phyloP scores from a whole-genome alignment of 2,113 vertebrate genomes.

The Cyprinus carpio region DNA sequence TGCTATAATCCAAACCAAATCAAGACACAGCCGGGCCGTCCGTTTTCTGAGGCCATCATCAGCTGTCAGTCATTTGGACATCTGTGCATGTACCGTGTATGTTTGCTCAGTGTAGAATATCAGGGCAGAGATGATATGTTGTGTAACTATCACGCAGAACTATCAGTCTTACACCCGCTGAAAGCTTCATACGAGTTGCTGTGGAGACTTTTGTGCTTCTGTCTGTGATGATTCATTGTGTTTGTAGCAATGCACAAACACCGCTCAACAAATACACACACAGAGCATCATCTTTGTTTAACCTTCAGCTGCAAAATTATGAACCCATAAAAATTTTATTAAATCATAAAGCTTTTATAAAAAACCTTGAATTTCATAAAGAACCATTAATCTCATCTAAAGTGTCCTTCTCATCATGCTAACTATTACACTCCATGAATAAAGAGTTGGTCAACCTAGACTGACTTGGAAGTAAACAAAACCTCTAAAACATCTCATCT shows the following conservation, averaged over 20 bases:
- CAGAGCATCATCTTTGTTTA: slow-evolving; percentile 22
- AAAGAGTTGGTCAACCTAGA: too few species aligned
- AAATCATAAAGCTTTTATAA: too few species aligned
- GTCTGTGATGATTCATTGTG: slow-evolving; percentile 32
- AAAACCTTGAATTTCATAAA: too few species aligned
- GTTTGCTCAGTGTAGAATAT: slow-evolving; percentile 52
- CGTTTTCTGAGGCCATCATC: slow-evolving; percentile 32
- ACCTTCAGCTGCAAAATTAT: slow-evolving; percentile 31
- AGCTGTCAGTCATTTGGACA: slow-evolving; percentile 48
- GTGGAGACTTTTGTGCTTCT: slow-evolving; percentile 69
- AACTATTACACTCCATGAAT: too few species aligned
- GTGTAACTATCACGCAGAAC: slow-evolving; percentile 43
- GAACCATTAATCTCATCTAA: too few species aligned
- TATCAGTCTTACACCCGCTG: slow-evolving; percentile 57
- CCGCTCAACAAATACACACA: slow-evolving; percentile 6
- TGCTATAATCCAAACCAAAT: slow-evolving; percentile 5
- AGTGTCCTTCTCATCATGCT: too few species aligned
- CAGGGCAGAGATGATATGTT: slow-evolving; percentile 47
- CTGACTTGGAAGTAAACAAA: too few species aligned
- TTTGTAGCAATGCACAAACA: slow-evolving; percentile 32
- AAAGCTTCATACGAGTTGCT: slow-evolving; percentile 75
- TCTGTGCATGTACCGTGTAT: slow-evolving; percentile 19
- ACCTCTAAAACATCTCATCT: too few species aligned
- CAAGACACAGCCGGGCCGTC: slow-evolving; percentile 9
- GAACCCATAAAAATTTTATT: background rate